Conservation (phyloP, 2,888 invertebrate genomes). For the Strigamia maritima region DNA sequence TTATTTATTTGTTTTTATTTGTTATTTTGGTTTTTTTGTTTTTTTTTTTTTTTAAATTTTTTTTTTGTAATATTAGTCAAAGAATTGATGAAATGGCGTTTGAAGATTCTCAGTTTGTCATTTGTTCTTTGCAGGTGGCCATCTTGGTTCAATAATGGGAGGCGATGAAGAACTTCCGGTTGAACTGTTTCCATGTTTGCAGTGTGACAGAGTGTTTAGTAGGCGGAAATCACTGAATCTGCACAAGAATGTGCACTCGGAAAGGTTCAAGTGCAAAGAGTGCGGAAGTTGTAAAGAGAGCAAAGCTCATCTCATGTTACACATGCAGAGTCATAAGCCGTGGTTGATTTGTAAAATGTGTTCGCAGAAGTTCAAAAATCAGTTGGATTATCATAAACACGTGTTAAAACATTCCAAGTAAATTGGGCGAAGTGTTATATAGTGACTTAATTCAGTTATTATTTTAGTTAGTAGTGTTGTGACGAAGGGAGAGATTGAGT, state of each 20-base stretch:
- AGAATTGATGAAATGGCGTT: background rate
- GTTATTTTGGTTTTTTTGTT: background rate
- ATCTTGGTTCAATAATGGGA: background rate
- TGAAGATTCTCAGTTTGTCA: constrained; percentile 7
- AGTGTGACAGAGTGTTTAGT: constrained; percentile 36
- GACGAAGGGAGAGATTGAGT: too few relatives aligned
- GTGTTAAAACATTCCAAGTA: background rate
- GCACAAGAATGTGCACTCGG: constrained; percentile 36
- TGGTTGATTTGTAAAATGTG: constrained; percentile 18
- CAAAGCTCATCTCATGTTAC: constrained; percentile 29
- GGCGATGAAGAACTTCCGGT: background rate
- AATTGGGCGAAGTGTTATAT: background rate
- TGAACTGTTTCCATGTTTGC: constrained; percentile 32
- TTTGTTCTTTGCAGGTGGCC: constrained; percentile 14
- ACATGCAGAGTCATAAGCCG: constrained; percentile 35
- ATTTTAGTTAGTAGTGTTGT: too few relatives aligned
- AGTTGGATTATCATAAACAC: background rate
- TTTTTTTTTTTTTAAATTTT: background rate
- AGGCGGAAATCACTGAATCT: background rate
- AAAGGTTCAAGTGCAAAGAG: constrained; percentile 21
- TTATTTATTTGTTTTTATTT: background rate
- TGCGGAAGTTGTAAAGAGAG: constrained; percentile 31
- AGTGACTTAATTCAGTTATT: too few relatives aligned
- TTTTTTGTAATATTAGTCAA: background rate
- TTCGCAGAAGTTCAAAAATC: background rate